Evolutionary conservation across 2,113 vertebrate genomes (phyloP), one percentile per base, ranked within the genome.

Genomic region (Nyctereutes procyonoides): DNA sequence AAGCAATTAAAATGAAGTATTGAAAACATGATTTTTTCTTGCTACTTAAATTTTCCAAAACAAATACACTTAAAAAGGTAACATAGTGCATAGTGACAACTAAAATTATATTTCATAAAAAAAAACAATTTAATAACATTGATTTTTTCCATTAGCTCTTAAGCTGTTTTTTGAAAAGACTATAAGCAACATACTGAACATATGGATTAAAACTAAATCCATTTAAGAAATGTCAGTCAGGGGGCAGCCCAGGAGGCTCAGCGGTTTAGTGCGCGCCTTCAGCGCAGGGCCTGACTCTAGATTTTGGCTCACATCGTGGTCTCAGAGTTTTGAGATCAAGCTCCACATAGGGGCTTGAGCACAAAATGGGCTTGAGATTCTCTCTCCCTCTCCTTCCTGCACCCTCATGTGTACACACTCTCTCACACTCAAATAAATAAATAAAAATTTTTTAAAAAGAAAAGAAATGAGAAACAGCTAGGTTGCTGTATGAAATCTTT

Each of bases 201-300:
- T 19, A 60, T 1, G n/a, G 10, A 63, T 85, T 96, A 80, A 94
- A 84, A 96, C 79, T 35, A 96, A 94, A 92, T 80, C 8, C 24
- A 86, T 69, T 84, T 76, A 71, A 93, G 24, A 77, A 82, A 88
- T 53, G 43, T 43, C 43, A 43, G 43, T 43, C 43, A 43, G 43
- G 43, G 43, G 43, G 43, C 43, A 43, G 43, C 43, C 43, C 43
- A 43, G 43, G 43, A 43, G 43, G 43, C 43, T 43, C 43, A 43
- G 43, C 43, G 6, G 43, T 43, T 43, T 43, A 43, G 43, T 7
- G 6, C 6, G 43, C 43, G 43, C 43, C 43, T 43, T 43, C 43
- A 43, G 43, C 43, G 43, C 5, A 43, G 43, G 43, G 43, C 43
- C 43, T 58, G 56, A 58, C 56, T 58, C 56, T 58, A 58, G 56